Conservation (phyloP, 1,140 invertebrate species). For the Hestina assimilis region DNA sequence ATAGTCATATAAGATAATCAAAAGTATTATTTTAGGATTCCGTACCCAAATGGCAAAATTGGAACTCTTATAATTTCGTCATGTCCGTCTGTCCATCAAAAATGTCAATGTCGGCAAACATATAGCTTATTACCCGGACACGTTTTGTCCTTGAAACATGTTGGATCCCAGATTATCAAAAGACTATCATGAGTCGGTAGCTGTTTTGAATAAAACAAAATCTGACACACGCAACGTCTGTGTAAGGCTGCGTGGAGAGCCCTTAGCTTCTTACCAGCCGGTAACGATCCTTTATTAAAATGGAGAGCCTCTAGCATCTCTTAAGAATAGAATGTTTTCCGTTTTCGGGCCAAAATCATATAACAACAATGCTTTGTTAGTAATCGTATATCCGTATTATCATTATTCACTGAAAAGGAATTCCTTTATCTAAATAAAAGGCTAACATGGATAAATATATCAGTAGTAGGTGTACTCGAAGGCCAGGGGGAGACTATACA, state of each 20-base stretch:
- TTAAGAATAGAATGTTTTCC: slow-evolving; percentile 5
- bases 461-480: no score
- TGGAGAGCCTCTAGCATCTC: slow-evolving; percentile 1
- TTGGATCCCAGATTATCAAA: no score
- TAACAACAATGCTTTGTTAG: slow-evolving; percentile 3
- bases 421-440: neutral
- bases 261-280: slow-evolving; percentile 4
- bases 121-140: no score
- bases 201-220: slow-evolving; percentile 2
- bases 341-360: slow-evolving; percentile 1
- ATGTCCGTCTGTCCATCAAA: no score
- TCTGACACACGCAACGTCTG: slow-evolving; percentile 3
- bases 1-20: no score
- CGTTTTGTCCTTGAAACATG: no score
- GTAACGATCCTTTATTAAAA: slow-evolving; percentile 12
- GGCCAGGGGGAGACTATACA: no score
- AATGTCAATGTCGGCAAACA: no score
- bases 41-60: no score
- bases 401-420: neutral
- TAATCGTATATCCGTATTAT: neutral
- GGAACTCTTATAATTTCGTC: no score
- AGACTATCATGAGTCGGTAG: neutral
- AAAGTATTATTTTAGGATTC: no score
- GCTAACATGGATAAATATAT: neutral
- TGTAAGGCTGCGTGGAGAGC: neutral